These are phyloP conservation scores for Connochaetes taurinus DNA, from an alignment of 2,113 vertebrate genomes.

Conservation along the genomic window DNA sequence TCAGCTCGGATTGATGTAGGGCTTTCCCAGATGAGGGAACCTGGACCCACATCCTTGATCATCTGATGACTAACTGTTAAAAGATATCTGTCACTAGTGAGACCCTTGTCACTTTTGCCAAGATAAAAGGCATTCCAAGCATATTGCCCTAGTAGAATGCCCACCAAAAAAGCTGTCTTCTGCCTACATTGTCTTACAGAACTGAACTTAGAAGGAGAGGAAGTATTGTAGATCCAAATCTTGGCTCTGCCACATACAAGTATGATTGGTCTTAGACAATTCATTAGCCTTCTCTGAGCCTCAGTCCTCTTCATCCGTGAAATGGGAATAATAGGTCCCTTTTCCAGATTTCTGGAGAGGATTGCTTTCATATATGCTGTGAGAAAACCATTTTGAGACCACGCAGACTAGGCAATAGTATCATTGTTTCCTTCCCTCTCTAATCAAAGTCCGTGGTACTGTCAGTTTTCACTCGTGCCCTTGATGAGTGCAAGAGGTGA, in stretches of 20 bases:
- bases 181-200: neutral
- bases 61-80: neutral
- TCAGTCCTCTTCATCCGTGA: neutral
- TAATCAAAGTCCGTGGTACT: neutral
- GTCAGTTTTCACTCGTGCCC: neutral
- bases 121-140: neutral
- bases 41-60: neutral
- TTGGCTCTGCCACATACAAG: neutral
- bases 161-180: neutral
- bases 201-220: neutral
- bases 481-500: neutral
- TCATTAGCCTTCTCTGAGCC: neutral
- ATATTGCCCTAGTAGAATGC: neutral
- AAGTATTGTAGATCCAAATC: neutral
- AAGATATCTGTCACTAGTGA: neutral
- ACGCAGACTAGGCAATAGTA: neutral
- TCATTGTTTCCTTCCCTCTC: neutral
- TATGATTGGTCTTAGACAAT: no score
- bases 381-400: neutral
- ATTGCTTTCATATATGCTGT: neutral
- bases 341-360: neutral
- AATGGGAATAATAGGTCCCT: neutral
- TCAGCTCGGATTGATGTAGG: neutral
- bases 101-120: neutral
- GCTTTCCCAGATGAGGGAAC: neutral